These are phyloP conservation scores for Cuculus canorus DNA, from an alignment of 2,797 vertebrate species.

Conservation along the genomic window DNA sequence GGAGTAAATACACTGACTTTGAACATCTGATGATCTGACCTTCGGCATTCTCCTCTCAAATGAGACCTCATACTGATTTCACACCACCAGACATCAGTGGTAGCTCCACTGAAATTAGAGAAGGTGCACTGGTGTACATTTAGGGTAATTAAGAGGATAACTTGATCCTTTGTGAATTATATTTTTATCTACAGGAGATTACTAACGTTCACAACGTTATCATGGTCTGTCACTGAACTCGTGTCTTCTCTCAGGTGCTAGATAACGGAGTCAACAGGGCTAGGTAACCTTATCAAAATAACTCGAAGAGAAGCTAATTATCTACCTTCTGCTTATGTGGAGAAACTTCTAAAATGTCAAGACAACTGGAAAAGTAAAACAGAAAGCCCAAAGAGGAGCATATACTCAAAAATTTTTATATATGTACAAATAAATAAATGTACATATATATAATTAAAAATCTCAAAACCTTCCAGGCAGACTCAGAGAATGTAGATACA, in stretches of 20 bases:
- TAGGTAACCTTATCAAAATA: background rate
- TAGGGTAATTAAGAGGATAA: background rate
- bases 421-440: background rate
- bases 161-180: background rate
- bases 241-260: background rate
- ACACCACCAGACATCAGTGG: background rate
- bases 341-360: background rate
- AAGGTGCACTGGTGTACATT: background rate
- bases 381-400: background rate
- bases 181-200: background rate
- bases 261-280: background rate
- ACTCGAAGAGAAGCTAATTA: background rate
- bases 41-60: background rate
- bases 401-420: background rate
- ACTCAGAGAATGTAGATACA: background rate
- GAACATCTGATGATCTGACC: background rate
- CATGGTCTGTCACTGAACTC: background rate
- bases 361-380: background rate
- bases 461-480: background rate
- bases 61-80: background rate
- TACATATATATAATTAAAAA: background rate
- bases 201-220: background rate
- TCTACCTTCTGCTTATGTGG: background rate
- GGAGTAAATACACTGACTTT: background rate
- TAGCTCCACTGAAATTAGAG: background rate